Percentiles rank a stretch among this genome's conserved stretches.
Conservation (phyloP, 1,140 invertebrate species). For the Eulimnadia texana region DNA sequence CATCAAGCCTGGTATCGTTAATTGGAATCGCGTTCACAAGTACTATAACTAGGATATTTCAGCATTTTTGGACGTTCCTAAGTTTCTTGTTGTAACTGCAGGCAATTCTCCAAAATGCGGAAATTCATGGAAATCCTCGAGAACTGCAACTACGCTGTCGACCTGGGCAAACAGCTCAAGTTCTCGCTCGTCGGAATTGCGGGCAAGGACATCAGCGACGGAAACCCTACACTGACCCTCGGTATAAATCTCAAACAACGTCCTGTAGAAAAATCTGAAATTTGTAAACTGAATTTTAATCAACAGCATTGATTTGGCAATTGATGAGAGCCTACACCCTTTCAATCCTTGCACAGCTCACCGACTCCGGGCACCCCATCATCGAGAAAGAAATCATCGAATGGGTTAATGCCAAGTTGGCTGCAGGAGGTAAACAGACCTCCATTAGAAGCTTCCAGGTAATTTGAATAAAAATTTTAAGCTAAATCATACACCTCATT, state of each 20-base stretch:
- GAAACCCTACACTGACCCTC: conserved; percentile 85
- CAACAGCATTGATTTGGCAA: conserved; percentile 89
- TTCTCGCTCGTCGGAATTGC: conserved; percentile 95
- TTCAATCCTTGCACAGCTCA: conserved; percentile 75
- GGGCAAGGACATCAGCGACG: conserved; percentile 90
- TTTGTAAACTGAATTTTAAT: conserved; percentile 11
- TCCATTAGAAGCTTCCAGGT: conserved; percentile 69
- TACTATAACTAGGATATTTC: conserved; percentile 21
- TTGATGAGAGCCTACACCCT: conserved; percentile 96
- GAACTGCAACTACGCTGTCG: conserved; percentile 97
- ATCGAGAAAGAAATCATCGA: conserved; percentile 90
- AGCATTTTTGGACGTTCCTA: background rate
- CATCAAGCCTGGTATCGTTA: conserved; percentile 88
- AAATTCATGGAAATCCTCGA: conserved; percentile 93
- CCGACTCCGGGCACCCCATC: conserved; percentile 70
- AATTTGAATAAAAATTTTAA: no score
- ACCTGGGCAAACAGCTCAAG: conserved; percentile 80
- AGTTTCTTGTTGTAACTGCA: conserved; percentile 15
- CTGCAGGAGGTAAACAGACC: conserved; percentile 58
- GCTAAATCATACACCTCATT: no score
- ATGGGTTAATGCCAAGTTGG: conserved; percentile 92
- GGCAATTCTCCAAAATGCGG: conserved; percentile 70
- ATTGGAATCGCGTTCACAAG: conserved; percentile 82
- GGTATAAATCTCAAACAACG: conserved; percentile 35
- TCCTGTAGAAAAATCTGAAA: background rate